Evolutionary conservation across 2,888 invertebrate species (phyloP).

Genomic region (Meteorus colon): DNA sequence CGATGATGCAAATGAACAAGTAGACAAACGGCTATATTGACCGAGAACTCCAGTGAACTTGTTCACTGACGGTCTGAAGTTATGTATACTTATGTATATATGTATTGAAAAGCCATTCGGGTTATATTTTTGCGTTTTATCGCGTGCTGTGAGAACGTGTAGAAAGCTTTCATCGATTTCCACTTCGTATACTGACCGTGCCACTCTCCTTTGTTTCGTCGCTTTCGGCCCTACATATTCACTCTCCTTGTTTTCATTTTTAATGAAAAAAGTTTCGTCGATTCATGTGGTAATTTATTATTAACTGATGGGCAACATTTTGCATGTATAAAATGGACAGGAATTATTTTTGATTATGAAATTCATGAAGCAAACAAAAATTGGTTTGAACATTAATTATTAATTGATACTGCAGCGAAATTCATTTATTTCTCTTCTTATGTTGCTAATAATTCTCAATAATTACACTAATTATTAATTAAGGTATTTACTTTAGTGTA

Average conservation of each 20-base stretch:
- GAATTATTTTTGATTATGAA: neutral
- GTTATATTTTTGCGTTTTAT: conserved; percentile 28
- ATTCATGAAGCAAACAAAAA: neutral
- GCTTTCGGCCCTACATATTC: neutral
- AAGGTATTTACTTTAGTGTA: neutral
- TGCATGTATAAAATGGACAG: neutral
- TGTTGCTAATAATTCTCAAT: neutral
- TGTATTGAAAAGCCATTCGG: conserved; percentile 20
- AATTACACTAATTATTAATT: conserved; percentile 3
- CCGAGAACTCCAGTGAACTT: conserved; percentile 13
- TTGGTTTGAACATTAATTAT: neutral
- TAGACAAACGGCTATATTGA: conserved; percentile 22
- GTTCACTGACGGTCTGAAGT: neutral
- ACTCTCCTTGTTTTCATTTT: conserved; percentile 1
- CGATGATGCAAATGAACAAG: conserved; percentile 22
- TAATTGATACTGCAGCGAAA: neutral
- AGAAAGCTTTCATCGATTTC: conserved; percentile 36
- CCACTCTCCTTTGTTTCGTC: conserved; percentile 28
- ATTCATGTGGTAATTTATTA: conserved; percentile 19
- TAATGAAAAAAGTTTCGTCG: conserved; percentile 29
- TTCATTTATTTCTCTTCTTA: neutral
- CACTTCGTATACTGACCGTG: conserved; percentile 7
- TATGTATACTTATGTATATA: neutral
- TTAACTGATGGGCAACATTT: conserved; percentile 6
- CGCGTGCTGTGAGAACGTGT: conserved; percentile 14